Percentiles rank a stretch among this genome's conserved stretches.
Evolutionary conservation across 2,888 invertebrate genomes (phyloP).

Genomic region (Chloromyia formosa): DNA sequence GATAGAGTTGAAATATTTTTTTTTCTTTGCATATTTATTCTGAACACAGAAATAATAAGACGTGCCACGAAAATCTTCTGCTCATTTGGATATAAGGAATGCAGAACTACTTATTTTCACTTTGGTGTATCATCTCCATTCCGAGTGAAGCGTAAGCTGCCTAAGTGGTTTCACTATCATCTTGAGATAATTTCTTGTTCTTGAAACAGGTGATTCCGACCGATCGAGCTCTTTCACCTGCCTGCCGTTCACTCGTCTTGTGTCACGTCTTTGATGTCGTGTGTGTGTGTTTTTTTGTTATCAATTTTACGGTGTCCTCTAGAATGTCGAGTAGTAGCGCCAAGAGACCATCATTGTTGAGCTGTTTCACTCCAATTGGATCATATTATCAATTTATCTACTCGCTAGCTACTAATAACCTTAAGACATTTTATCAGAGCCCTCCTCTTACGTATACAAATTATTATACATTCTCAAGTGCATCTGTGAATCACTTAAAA

Average conservation of each 20-base stretch:
- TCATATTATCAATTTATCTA: slow-evolving; percentile 40
- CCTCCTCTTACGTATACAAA: slow-evolving; percentile 16
- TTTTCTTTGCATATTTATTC: neutral
- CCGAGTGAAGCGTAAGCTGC: slow-evolving; percentile 32
- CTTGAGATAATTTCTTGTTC: slow-evolving; percentile 3
- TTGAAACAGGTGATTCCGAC: neutral
- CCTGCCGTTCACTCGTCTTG: neutral
- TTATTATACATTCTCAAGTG: slow-evolving; percentile 10
- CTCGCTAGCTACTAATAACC: slow-evolving; percentile 34
- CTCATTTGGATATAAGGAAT: neutral
- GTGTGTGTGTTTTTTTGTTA: too few relatives aligned
- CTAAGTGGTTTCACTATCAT: slow-evolving; percentile 35
- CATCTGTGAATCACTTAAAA: slow-evolving; percentile 4
- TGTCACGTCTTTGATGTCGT: too few relatives aligned
- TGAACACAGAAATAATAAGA: neutral
- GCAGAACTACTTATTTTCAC: neutral
- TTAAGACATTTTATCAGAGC: slow-evolving; percentile 27
- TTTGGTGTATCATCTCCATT: neutral
- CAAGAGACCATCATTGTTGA: too few relatives aligned
- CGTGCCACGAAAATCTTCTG: too few relatives aligned
- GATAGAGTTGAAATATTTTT: too few relatives aligned
- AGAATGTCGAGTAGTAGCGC: too few relatives aligned
- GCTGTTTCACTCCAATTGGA: neutral
- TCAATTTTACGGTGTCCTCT: too few relatives aligned
- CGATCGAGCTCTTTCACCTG: neutral